Conservation (phyloP, 1,140 invertebrate genomes). For the Uloborus diversus region DNA sequence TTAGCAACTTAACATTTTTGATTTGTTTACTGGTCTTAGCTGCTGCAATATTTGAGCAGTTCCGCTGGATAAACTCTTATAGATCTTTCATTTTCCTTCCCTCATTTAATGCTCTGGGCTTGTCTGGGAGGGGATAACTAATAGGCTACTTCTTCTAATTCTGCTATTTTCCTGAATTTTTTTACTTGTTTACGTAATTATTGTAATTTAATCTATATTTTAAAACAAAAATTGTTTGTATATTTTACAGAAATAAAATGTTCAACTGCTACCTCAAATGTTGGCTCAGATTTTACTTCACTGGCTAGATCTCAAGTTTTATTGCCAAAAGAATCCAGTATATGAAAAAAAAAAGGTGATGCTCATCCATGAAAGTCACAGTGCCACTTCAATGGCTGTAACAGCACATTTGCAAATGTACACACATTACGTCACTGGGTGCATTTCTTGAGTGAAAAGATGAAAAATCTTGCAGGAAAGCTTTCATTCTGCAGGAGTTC, state of each 20-base stretch:
- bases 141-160: background rate
- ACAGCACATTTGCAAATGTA: background rate
- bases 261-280: slow-evolving; percentile 53
- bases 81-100: no score
- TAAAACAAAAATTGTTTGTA: background rate
- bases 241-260: slow-evolving; percentile 40
- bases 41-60: no score
- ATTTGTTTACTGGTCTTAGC: no score
- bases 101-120: no score
- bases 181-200: background rate
- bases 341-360: slow-evolving; percentile 3
- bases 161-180: background rate
- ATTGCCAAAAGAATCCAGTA: slow-evolving; percentile 48
- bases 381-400: slow-evolving; percentile 7
- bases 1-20: no score
- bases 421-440: background rate
- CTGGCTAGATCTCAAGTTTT: slow-evolving; percentile 38
- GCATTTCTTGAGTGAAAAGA: slow-evolving; percentile 14
- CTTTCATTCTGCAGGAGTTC: slow-evolving; percentile 41
- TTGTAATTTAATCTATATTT: background rate
- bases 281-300: slow-evolving; percentile 26
- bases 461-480: slow-evolving; percentile 8
- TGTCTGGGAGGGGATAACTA: no score
- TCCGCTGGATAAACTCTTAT: no score
- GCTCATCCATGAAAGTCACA: no score